Evolutionary conservation across 2,888 invertebrate species (phyloP), one percentile per base, ranked within the genome.

Genomic region (Charanyca ferruginea): DNA sequence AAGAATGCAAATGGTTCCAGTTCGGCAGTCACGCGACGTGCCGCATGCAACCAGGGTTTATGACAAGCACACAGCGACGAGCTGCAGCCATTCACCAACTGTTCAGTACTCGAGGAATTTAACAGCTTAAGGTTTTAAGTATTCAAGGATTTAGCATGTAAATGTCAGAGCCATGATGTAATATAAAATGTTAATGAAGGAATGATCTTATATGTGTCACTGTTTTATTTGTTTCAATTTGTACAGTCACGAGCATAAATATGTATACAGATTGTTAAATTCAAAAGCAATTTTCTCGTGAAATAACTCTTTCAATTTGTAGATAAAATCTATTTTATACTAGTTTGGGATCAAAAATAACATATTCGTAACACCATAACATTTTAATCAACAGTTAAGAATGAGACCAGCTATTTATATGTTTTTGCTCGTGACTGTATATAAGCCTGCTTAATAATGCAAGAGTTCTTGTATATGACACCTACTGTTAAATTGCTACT

Each of bases 1-100:
- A 70, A 84, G 77, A 67, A 91, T 92, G 91, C 88, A 87, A 91
- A 90, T 89, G 79, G 67, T 79, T 81, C 76, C 80, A 81, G 77
- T 72, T 68, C 60, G 70, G 54, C 18, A 28, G 73, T 52, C 86
- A 87, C 85, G 86, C 85, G 83, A 86, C 55, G 63, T 67, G 61
- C 62, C 68, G 73, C 84, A 79, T 79, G 81, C 80, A 65, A 61
- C 49, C 32, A 1, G 44, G 42, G 5, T 8, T 68, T 53, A 53
- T 48, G 51, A 20, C 59, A 23, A 44, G 52, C 16, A 13, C n/a
- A 16, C 52, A 22, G 53, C 64, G n/a, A 20, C 28, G 16, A 4
- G 47, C 6, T 11, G 48, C 42, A 35, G 57, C 35, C 57, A 11
- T 11, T 45, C 28, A 44, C 45, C 23, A 44, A 8, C 44, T 4